phyloP scores from a whole-genome alignment of 2,797 vertebrate species.

The Gymnoscopelus braueri region DNA sequence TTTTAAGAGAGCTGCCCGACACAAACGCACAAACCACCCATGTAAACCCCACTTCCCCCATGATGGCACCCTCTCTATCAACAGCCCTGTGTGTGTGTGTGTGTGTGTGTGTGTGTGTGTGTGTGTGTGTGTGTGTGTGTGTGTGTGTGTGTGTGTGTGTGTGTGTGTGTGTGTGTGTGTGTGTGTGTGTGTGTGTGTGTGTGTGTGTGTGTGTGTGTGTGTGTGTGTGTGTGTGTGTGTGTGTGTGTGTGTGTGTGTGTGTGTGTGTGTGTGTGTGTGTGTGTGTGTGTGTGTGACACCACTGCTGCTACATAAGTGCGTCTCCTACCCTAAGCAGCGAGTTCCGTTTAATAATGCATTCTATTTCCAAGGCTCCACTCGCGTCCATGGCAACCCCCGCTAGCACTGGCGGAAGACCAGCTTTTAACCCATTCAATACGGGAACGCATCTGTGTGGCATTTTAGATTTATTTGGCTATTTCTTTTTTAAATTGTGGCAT shows the following conservation, averaged over 20 bases:
- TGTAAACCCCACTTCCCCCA: not conserved
- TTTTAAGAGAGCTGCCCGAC: constrained; percentile 21
- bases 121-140: not conserved
- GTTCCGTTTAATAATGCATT: too few species aligned
- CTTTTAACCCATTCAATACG: too few species aligned
- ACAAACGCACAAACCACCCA: constrained; percentile 18
- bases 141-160: constrained; percentile 5
- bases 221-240: constrained; percentile 4
- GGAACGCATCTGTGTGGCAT: too few species aligned
- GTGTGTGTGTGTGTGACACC: too few species aligned
- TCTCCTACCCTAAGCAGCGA: too few species aligned
- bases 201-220: constrained; percentile 9
- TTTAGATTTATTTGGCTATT: too few species aligned
- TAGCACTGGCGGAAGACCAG: too few species aligned
- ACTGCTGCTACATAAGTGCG: too few species aligned
- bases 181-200: not conserved
- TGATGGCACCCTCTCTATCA: constrained; percentile 1
- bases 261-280: constrained; percentile 10
- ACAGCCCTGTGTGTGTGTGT: not conserved
- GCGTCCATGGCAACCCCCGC: too few species aligned
- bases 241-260: not conserved
- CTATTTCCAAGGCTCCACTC: too few species aligned
- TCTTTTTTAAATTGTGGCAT: too few species aligned
- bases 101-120: constrained; percentile 1
- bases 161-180: constrained; percentile 6